Conservation (phyloP, 2,888 invertebrate genomes). For the Theristus sp. region DNA sequence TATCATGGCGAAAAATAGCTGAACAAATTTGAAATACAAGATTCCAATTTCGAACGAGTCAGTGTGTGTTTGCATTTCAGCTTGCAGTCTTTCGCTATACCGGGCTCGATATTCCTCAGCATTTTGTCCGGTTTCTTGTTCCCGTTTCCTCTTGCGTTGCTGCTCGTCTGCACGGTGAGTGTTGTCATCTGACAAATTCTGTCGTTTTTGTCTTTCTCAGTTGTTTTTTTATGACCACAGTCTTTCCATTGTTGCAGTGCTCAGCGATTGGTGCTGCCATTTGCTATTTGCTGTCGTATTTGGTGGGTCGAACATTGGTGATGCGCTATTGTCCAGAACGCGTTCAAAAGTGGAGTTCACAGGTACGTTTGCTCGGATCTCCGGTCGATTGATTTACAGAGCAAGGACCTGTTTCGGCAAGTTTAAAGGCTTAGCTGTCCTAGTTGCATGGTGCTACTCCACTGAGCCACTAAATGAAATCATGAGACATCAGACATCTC, state of each 20-base stretch:
- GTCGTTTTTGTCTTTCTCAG: background rate
- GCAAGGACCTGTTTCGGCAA: too few species aligned
- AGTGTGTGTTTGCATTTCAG: too few species aligned
- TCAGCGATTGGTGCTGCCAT: slow-evolving; percentile 85
- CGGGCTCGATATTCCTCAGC: slow-evolving; percentile 90
- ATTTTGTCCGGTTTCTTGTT: slow-evolving; percentile 91
- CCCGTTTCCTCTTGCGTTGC: slow-evolving; percentile 68
- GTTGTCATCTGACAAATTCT: background rate
- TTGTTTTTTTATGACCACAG: background rate
- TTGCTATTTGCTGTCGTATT: slow-evolving; percentile 76
- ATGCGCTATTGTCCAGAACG: slow-evolving; percentile 68
- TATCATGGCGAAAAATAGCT: too few species aligned
- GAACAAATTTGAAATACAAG: too few species aligned
- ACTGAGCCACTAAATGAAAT: too few species aligned
- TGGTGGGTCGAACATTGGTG: slow-evolving; percentile 67
- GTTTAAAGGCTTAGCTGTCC: too few species aligned
- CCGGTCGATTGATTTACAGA: too few species aligned
- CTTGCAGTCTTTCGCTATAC: slow-evolving; percentile 96
- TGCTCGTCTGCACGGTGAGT: slow-evolving; percentile 46
- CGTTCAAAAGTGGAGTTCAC: slow-evolving; percentile 62
- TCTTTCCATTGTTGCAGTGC: slow-evolving; percentile 40
- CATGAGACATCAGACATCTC: too few species aligned
- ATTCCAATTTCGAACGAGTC: too few species aligned
- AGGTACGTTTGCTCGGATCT: slow-evolving; percentile 42
- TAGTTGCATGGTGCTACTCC: too few species aligned